phyloP scores from a whole-genome alignment of 2,888 invertebrate species.

The Actias luna region DNA sequence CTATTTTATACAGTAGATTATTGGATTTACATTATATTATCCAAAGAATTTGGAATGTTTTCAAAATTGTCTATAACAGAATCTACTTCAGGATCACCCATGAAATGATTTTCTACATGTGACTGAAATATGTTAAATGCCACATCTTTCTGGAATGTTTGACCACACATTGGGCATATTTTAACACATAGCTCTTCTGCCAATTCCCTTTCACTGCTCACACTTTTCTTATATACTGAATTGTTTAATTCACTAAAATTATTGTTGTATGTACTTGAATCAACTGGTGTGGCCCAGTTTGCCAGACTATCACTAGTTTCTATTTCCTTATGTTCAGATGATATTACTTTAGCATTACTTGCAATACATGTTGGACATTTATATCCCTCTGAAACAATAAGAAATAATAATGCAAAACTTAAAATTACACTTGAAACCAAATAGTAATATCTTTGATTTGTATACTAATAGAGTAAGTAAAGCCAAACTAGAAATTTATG shows the following conservation, averaged over 20 bases:
- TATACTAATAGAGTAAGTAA: neutral
- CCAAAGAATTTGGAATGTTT: constrained; percentile 67
- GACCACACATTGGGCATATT: constrained; percentile 89
- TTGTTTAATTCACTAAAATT: constrained; percentile 60
- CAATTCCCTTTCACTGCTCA: constrained; percentile 39
- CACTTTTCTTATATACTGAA: constrained; percentile 53
- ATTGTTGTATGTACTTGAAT: constrained; percentile 65
- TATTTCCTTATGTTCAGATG: constrained; percentile 72
- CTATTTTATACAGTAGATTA: neutral
- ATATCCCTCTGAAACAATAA: constrained; percentile 63
- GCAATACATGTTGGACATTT: constrained; percentile 65
- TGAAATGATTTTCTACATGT: constrained; percentile 90
- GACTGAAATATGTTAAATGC: constrained; percentile 85
- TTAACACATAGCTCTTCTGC: constrained; percentile 64
- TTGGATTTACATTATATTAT: constrained; percentile 49
- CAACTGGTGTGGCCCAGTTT: constrained; percentile 72
- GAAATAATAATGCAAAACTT: neutral
- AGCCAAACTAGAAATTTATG: neutral
- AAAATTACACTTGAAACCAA: no score
- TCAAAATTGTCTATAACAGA: constrained; percentile 80
- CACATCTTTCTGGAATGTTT: constrained; percentile 80
- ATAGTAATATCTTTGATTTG: neutral
- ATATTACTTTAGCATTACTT: constrained; percentile 53
- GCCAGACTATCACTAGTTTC: constrained; percentile 74
- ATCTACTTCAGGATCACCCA: constrained; percentile 79